Percentiles rank a stretch among this genome's conserved stretches.
phyloP scores from a whole-genome alignment of 1,140 invertebrate genomes.

The Spodoptera frugiperda region DNA sequence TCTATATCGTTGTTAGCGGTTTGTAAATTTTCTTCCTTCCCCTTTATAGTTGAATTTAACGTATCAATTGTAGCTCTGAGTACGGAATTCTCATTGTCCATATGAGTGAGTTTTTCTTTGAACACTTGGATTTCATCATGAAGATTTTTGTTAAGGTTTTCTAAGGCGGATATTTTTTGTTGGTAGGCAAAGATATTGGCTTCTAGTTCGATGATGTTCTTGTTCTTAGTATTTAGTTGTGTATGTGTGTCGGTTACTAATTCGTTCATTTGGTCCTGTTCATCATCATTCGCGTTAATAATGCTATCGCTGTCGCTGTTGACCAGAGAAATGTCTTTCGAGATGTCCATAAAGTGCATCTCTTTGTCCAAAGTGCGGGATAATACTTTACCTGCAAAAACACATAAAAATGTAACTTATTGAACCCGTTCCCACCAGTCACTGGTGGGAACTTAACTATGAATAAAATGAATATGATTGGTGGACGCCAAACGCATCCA shows the following conservation, averaged over 20 bases:
- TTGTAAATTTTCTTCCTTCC: conserved; percentile 66
- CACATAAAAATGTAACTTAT: too few species aligned
- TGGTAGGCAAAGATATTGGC: conserved; percentile 60
- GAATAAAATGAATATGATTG: too few species aligned
- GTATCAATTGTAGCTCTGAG: conserved; percentile 66
- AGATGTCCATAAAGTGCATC: conserved; percentile 63
- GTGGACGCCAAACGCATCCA: too few species aligned
- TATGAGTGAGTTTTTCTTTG: conserved; percentile 59
- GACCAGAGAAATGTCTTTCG: conserved; percentile 66
- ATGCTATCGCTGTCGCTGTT: conserved; percentile 67
- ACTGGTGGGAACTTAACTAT: too few species aligned
- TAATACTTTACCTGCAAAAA: conserved; percentile 59
- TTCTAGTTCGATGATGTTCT: conserved; percentile 67
- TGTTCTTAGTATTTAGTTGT: conserved; percentile 62
- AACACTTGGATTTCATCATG: conserved; percentile 58
- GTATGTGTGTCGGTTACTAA: conserved; percentile 57
- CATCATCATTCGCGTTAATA: conserved; percentile 46
- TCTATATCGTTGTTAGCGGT: conserved; percentile 64
- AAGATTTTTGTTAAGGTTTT: conserved; percentile 64
- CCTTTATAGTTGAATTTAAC: conserved; percentile 69
- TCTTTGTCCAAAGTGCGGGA: conserved; percentile 55
- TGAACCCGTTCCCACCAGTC: too few species aligned
- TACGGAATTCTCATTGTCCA: conserved; percentile 67
- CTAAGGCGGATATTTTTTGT: conserved; percentile 64
- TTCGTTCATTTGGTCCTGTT: conserved; percentile 50